A percentile compares a stretch with the other conserved stretches of the same genome.
phyloP scores from a whole-genome alignment of 2,113 vertebrate genomes.

The Atrichornis clamosus region DNA sequence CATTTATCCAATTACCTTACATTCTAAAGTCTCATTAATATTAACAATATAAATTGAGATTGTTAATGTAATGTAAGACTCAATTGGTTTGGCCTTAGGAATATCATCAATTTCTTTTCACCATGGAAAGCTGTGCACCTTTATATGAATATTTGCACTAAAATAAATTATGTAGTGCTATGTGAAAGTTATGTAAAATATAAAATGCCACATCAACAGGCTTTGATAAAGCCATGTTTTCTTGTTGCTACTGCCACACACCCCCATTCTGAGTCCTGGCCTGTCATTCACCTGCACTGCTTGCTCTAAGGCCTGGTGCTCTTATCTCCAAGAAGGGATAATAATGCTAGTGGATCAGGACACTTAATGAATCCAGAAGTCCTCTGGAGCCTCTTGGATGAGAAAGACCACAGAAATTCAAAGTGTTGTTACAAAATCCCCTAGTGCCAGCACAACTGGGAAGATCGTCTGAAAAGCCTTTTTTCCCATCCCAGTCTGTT shows the following conservation, averaged over 20 bases:
- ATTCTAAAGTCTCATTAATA: neutral
- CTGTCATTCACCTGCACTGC: neutral
- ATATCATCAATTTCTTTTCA: neutral
- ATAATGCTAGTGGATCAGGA: neutral
- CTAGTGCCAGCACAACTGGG: neutral
- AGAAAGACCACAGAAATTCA: neutral
- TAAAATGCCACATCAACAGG: neutral
- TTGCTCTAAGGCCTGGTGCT: neutral
- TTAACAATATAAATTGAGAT: neutral
- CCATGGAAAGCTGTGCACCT: neutral
- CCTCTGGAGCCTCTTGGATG: neutral
- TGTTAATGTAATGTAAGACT: neutral
- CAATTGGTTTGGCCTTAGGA: neutral
- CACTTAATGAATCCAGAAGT: conserved; percentile 7
- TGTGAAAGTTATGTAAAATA: neutral
- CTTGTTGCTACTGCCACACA: neutral
- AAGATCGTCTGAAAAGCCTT: neutral
- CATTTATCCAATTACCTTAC: neutral
- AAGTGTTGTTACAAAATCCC: neutral
- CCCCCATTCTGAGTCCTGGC: neutral
- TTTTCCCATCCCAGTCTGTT: neutral
- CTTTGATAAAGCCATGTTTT: neutral
- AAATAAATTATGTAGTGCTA: neutral
- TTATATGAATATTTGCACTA: neutral
- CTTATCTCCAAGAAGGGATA: neutral